Base-by-base conservation (phyloP, 2,113 vertebrate genomes). In the Anguilla rostrata region DNA sequence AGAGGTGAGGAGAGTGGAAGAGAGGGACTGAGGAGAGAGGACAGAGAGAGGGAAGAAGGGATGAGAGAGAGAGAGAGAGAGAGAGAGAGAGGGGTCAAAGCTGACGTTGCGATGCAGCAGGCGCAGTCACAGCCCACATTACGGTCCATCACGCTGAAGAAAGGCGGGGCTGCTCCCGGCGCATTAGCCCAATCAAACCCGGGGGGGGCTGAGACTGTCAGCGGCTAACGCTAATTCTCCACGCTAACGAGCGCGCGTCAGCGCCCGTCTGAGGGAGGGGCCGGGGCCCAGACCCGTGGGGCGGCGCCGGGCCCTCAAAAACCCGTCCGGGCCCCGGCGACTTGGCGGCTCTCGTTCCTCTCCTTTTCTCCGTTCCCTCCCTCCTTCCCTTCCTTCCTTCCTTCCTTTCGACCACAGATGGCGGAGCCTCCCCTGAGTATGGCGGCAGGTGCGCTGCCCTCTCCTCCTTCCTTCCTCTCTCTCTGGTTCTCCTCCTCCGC, bases 401-500 rank as follows among this genome's bases (percentile, higher is more conserved):
- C 63, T 71, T 20, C 9, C n/a, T 75, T 75, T 53, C 14, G 41
- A 56, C 11, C 39, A 15, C 53, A 86, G 78, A 86, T 81, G 78
- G 85, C 22, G 40, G 26, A 81, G 43, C 26, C 15, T 41, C 85
- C 57, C 85, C 56, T 81, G 53, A 81, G 39, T 79, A 15, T 39
- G 1, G 18, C 53, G 29, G 79, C 79, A 60, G 78, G 56, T 78
- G 39, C 14, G 22, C 39, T n/a, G 39, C 83, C 39, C 39, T 20
- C 39, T 39, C 34, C 56, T 49, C 14, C 43, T 86, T 60, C 40
- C 78, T 26, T 8, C 20, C 39, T 39, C 39, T 9, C 39, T 9
- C 39, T 22, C 49, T 80, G 14, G 0, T 82, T 15, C 81, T 34
- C 26, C 81, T 82, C 43, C 81, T 82, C 43, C 46, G 11, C 81